These are phyloP conservation scores for Thermophis baileyi DNA, from an alignment of 2,113 vertebrate species.

Conservation along the genomic window DNA sequence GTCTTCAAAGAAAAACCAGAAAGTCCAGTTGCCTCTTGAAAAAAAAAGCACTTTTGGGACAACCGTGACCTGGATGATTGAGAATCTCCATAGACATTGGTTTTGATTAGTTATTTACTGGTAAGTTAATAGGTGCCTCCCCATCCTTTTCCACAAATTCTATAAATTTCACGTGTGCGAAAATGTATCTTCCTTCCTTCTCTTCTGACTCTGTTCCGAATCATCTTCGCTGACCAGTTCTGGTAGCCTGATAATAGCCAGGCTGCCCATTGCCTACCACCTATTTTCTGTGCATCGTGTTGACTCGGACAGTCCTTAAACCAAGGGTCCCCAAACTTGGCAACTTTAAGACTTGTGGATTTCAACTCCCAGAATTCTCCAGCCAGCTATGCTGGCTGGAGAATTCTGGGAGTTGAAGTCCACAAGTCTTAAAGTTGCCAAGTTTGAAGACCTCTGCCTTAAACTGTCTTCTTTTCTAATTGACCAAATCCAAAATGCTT, in stretches of 20 bases:
- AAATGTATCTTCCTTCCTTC: not conserved
- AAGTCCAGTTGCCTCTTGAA: too few species aligned
- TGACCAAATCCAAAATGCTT: not conserved
- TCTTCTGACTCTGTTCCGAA: not conserved
- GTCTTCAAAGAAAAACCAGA: too few species aligned
- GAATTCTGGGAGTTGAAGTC: too few species aligned
- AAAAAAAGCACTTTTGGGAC: too few species aligned
- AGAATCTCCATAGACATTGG: not conserved
- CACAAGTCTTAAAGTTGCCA: too few species aligned
- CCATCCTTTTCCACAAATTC: not conserved
- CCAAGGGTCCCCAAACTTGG: too few species aligned
- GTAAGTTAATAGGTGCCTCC: not conserved
- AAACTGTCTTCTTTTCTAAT: not conserved
- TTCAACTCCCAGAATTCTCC: too few species aligned
- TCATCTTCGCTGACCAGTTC: not conserved
- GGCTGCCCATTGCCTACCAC: not conserved
- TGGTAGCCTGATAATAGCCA: not conserved
- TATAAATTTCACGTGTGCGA: not conserved
- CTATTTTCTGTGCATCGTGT: not conserved
- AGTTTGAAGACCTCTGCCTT: too few species aligned
- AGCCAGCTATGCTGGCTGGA: too few species aligned
- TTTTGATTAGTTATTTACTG: too few species aligned
- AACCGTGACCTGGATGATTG: too few species aligned
- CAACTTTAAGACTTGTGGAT: too few species aligned
- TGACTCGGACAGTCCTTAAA: not conserved